These are phyloP conservation scores for Sarcophaga carnaria DNA, from an alignment of 2,888 invertebrate species.

Conservation along the genomic window DNA sequence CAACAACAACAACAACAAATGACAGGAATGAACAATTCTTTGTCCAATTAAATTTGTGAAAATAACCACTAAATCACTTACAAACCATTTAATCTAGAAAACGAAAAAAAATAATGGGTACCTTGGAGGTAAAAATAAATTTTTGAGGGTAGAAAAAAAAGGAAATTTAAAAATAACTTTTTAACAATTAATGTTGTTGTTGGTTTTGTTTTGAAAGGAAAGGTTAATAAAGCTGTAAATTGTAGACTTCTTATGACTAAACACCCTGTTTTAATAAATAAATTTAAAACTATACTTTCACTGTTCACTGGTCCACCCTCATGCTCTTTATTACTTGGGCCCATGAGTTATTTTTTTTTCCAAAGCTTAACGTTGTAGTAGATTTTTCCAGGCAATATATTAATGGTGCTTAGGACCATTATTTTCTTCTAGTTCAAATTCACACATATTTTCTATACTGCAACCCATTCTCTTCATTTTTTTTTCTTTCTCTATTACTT, in stretches of 20 bases:
- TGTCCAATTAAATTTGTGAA: conserved; percentile 21
- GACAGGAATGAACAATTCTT: neutral
- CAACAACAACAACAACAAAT: neutral
- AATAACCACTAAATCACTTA: conserved; percentile 39
- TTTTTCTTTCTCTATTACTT: neutral
- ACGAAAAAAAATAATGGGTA: no score
- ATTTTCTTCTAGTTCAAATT: neutral
- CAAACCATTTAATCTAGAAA: conserved; percentile 38
- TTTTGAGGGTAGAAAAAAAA: no score
- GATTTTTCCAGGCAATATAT: conserved; percentile 28
- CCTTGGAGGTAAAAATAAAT: no score
- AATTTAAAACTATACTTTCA: no score
- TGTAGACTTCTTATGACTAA: no score
- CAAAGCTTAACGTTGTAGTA: neutral
- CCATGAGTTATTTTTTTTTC: neutral
- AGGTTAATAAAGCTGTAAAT: no score
- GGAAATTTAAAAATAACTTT: no score
- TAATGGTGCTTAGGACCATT: neutral
- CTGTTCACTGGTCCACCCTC: no score
- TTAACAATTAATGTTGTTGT: no score
- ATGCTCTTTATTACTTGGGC: neutral
- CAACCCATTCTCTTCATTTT: no score
- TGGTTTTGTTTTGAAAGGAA: no score
- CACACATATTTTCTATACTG: neutral
- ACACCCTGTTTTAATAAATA: no score